phyloP scores from a whole-genome alignment of 2,113 vertebrate species.

The Pluvialis apricaria region DNA sequence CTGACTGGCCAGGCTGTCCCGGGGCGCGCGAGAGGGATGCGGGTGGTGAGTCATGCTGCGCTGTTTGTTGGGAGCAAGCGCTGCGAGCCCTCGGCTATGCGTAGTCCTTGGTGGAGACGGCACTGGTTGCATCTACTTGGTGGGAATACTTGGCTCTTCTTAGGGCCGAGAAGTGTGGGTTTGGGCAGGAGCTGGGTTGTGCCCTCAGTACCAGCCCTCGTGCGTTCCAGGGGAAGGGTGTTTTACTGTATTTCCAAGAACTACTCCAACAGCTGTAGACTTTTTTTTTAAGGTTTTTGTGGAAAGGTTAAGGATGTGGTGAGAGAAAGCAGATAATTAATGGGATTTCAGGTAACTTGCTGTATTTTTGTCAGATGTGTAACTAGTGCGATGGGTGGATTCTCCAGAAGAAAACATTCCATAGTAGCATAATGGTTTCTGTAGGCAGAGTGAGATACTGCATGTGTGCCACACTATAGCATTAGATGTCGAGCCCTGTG shows the following conservation, averaged over 20 bases:
- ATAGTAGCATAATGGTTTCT: not conserved
- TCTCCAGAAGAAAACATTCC: not conserved
- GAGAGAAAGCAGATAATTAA: not conserved
- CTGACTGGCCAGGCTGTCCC: not conserved
- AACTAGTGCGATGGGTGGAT: not conserved
- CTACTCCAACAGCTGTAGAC: not conserved
- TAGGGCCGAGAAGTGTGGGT: not conserved
- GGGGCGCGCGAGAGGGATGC: not conserved
- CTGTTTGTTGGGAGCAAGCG: not conserved
- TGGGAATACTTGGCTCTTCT: not conserved
- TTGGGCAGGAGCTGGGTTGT: not conserved
- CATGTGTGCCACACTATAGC: too few species aligned
- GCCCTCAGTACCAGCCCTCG: not conserved
- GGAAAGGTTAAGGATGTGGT: not conserved
- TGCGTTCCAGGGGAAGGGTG: not conserved
- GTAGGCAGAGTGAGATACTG: not conserved
- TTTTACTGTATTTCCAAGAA: not conserved
- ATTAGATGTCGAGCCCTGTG: not conserved
- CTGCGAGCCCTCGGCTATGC: not conserved
- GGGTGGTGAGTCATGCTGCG: accelerated
- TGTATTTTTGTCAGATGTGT: not conserved
- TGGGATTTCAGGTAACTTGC: not conserved
- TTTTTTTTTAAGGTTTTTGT: not conserved
- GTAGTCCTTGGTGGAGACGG: accelerated
- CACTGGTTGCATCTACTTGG: accelerated